Evolutionary conservation across 2,888 invertebrate species (phyloP).

Genomic region (Mythimna vitellina): DNA sequence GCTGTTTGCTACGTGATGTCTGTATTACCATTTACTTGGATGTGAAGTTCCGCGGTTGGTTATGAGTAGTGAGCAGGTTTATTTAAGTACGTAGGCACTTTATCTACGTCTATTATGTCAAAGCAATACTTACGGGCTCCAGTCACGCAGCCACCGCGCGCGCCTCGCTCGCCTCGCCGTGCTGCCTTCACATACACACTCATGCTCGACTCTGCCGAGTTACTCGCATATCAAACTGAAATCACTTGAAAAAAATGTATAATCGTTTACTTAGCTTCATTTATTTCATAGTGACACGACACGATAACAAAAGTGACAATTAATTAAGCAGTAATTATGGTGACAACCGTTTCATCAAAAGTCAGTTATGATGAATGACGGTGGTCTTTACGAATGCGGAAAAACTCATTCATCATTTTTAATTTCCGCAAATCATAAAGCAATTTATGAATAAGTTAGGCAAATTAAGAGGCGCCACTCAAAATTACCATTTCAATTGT

Average conservation of each 20-base stretch:
- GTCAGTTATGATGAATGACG: conserved; percentile 33
- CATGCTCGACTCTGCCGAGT: neutral
- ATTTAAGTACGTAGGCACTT: conserved; percentile 58
- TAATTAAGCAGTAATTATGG: neutral
- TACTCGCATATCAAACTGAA: neutral
- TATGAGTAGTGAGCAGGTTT: conserved; percentile 39
- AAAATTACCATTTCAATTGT: neutral
- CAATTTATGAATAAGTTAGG: conserved; percentile 20
- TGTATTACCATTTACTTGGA: neutral
- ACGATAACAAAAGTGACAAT: neutral
- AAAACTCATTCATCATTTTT: conserved; percentile 39
- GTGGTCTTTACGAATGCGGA: conserved; percentile 7
- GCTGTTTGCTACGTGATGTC: conserved; percentile 8
- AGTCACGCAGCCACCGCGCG: conserved; percentile 74
- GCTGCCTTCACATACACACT: conserved; percentile 55
- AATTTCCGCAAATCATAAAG: conserved; percentile 25
- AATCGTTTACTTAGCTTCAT: neutral
- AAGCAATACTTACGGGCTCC: conserved; percentile 77
- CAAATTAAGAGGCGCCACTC: conserved; percentile 23
- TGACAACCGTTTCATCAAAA: conserved; percentile 14
- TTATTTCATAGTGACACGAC: neutral
- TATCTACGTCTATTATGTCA: conserved; percentile 73
- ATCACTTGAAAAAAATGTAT: neutral
- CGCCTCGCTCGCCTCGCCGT: conserved; percentile 56
- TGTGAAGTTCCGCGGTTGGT: conserved; percentile 12